Conservation (phyloP, 2,888 invertebrate genomes). For the Callosobruchus maculatus region DNA sequence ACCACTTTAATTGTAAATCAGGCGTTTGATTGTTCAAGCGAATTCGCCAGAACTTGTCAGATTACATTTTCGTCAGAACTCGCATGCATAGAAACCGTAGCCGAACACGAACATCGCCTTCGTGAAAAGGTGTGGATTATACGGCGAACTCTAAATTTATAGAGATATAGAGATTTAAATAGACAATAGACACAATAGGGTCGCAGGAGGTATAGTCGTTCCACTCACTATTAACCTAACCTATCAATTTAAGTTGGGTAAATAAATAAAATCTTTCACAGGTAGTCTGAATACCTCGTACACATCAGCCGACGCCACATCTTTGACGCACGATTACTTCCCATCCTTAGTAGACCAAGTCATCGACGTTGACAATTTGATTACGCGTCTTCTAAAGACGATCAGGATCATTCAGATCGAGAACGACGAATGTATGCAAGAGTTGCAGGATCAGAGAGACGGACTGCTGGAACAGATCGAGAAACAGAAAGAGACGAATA, state of each 20-base stretch:
- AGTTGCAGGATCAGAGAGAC: constrained; percentile 63
- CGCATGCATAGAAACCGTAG: no score
- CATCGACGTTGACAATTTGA: constrained; percentile 70
- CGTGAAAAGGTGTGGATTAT: no score
- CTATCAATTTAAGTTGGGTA: background rate
- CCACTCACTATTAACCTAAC: no score
- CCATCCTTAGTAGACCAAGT: constrained; percentile 67
- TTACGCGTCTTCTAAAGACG: constrained; percentile 70
- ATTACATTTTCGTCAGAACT: no score
- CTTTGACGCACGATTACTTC: constrained; percentile 44
- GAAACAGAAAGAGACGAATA: constrained; percentile 46
- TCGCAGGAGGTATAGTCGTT: no score
- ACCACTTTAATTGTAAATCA: no score
- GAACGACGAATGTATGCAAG: constrained; percentile 63
- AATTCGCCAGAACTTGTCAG: no score
- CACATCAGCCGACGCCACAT: constrained; percentile 36
- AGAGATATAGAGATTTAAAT: no score
- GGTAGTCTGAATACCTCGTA: constrained; percentile 46
- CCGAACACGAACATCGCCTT: no score
- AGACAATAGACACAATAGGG: no score
- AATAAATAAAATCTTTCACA: background rate
- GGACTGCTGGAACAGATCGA: constrained; percentile 41
- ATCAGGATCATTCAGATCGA: constrained; percentile 70
- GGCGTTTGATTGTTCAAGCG: no score
- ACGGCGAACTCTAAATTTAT: no score